Conservation (phyloP, 2,797 vertebrate genomes). For the Sardinella longiceps region DNA sequence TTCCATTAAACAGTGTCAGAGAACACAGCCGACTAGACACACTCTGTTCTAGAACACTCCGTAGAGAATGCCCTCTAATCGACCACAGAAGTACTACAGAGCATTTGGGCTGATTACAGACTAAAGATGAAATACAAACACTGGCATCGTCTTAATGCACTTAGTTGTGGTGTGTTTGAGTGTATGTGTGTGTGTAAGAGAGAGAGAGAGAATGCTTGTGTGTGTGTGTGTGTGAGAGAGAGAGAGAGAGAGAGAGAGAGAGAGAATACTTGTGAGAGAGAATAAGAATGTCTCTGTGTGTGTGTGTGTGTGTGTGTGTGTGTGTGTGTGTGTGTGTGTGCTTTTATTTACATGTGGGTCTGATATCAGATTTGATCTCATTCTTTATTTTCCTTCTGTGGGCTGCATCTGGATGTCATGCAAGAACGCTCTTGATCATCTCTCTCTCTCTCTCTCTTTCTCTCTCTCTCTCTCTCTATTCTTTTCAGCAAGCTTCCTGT, state of each 20-base stretch:
- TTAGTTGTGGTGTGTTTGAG: neutral
- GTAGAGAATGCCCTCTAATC: neutral
- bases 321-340: neutral
- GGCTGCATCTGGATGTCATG: neutral
- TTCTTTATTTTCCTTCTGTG: neutral
- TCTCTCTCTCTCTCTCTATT: constrained; percentile 4
- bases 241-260: too few species aligned
- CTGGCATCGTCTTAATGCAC: neutral
- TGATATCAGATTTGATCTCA: constrained; percentile 1
- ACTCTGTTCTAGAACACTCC: neutral
- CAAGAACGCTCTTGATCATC: neutral
- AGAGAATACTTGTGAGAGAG: too few species aligned
- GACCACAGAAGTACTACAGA: neutral
- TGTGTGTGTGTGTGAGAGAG: neutral
- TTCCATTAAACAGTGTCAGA: constrained; percentile 45
- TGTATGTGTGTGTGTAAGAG: neutral
- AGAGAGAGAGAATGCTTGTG: neutral
- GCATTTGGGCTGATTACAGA: neutral
- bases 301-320: neutral
- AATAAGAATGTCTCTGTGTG: too few species aligned
- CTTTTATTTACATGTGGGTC: neutral
- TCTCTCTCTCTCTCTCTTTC: neutral
- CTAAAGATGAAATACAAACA: neutral
- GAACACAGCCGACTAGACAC: constrained; percentile 23
- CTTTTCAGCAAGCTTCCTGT: constrained; percentile 46